Evolutionary conservation across 2,797 vertebrate genomes (phyloP).

Genomic region (Smutsia temminckii): DNA sequence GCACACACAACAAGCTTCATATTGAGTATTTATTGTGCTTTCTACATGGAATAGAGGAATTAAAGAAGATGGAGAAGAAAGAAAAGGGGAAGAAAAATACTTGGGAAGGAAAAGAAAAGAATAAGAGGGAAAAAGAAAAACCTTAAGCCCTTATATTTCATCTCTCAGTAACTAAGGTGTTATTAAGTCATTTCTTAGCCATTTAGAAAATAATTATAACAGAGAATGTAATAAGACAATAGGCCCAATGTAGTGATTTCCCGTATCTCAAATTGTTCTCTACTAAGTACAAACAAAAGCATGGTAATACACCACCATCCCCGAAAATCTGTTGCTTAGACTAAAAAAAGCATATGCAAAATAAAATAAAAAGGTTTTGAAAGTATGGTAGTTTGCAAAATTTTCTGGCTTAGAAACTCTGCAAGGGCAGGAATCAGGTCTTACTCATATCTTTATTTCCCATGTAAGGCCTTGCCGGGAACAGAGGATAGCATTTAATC

Average conservation of each 20-base stretch:
- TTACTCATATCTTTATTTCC: not conserved
- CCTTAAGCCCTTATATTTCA: not conserved
- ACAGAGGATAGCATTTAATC: accelerated
- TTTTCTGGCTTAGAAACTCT: not conserved
- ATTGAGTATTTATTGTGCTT: not conserved
- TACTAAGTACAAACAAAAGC: not conserved
- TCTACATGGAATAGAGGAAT: not conserved
- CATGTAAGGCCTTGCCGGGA: not conserved
- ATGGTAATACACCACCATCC: not conserved
- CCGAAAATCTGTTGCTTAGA: not conserved
- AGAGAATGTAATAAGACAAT: not conserved
- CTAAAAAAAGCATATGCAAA: not conserved
- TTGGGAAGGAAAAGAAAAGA: not conserved
- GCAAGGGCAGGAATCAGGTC: not conserved
- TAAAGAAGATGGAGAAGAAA: not conserved
- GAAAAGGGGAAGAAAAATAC: not conserved
- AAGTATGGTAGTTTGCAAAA: not conserved
- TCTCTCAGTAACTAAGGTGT: not conserved
- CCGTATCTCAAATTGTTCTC: not conserved
- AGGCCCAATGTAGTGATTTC: not conserved
- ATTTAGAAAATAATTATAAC: not conserved
- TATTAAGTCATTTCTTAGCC: not conserved
- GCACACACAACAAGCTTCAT: not conserved
- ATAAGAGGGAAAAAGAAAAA: not conserved
- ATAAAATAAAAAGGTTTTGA: not conserved